phyloP scores from a whole-genome alignment of 2,797 vertebrate genomes.

The Oreochromis mossambicus region DNA sequence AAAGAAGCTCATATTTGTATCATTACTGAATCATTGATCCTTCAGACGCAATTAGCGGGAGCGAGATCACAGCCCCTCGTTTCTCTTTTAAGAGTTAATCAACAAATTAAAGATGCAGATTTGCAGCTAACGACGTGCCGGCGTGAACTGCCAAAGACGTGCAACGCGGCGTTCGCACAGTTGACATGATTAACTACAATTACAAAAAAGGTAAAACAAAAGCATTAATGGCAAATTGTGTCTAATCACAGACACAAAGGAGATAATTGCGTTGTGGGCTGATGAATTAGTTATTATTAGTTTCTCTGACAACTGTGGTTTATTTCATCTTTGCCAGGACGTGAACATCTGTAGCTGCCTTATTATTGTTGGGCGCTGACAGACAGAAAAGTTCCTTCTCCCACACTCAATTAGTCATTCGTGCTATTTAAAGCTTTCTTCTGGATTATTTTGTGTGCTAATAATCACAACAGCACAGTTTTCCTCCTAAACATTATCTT shows the following conservation, averaged over 20 bases:
- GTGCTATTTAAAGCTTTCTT: not conserved
- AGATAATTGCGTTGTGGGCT: conserved; percentile 31
- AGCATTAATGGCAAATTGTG: conserved; percentile 32
- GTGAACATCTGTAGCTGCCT: conserved; percentile 50
- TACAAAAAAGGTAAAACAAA: conserved; percentile 57
- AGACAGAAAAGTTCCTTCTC: conserved; percentile 6
- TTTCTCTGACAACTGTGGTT: conserved; percentile 15
- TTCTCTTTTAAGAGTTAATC: conserved; percentile 31
- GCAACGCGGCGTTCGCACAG: not conserved
- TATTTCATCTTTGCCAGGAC: not conserved
- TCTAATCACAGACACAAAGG: conserved; percentile 55
- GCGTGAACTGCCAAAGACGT: not conserved
- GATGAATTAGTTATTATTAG: conserved; percentile 36
- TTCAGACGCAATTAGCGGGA: conserved; percentile 29
- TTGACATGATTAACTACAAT: conserved; percentile 53
- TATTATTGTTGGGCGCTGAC: not conserved
- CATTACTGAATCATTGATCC: conserved; percentile 30
- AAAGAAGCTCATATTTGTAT: conserved; percentile 16
- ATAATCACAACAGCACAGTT: not conserved
- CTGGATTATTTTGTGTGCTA: not conserved
- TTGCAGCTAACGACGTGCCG: conserved; percentile 30
- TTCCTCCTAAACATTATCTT: fast-evolving
- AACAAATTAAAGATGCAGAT: conserved; percentile 55
- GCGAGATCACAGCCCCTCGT: conserved; percentile 15
- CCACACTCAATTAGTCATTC: not conserved